These are phyloP conservation scores for Pseudomugil tenellus DNA, from an alignment of 2,797 vertebrate genomes.

Conservation along the genomic window DNA sequence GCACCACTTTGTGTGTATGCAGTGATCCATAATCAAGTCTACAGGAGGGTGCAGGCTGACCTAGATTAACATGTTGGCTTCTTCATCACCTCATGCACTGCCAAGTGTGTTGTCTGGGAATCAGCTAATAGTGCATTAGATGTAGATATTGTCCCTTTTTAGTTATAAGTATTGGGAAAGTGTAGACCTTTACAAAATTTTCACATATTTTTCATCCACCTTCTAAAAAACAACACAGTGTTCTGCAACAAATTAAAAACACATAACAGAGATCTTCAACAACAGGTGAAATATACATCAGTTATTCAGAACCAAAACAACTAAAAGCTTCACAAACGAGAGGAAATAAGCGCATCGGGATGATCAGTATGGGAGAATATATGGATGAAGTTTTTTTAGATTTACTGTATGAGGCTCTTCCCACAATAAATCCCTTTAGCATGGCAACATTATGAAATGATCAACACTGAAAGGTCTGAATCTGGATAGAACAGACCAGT, in stretches of 20 bases:
- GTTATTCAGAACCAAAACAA: slow-evolving; percentile 65
- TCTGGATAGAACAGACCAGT: slow-evolving; percentile 35
- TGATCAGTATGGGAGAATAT: slow-evolving; percentile 23
- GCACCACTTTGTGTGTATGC: slow-evolving; percentile 50
- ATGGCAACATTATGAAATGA: slow-evolving; percentile 34
- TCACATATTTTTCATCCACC: slow-evolving; percentile 72
- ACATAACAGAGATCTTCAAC: slow-evolving; percentile 52
- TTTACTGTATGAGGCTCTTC: slow-evolving; percentile 22
- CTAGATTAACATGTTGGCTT: slow-evolving; percentile 79
- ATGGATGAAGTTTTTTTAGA: slow-evolving; percentile 26
- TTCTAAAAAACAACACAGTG: slow-evolving; percentile 74
- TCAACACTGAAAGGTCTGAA: slow-evolving; percentile 37
- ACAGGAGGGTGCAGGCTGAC: slow-evolving; percentile 65
- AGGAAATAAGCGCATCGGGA: slow-evolving; percentile 28
- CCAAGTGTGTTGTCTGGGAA: slow-evolving; percentile 68
- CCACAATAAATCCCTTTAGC: slow-evolving; percentile 41
- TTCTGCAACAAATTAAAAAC: slow-evolving; percentile 75
- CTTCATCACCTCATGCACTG: slow-evolving; percentile 76
- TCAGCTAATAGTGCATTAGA: slow-evolving; percentile 77
- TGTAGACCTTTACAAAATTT: slow-evolving; percentile 70
- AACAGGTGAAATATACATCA: slow-evolving; percentile 64
- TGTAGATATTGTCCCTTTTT: slow-evolving; percentile 69
- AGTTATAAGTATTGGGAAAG: slow-evolving; percentile 32
- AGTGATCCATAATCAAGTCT: slow-evolving; percentile 64
- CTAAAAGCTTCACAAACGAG: slow-evolving; percentile 61